A percentile compares a stretch with the other conserved stretches of the same genome.
Evolutionary conservation across 1,140 invertebrate species (phyloP).

Genomic region (Drosophila pachea): DNA sequence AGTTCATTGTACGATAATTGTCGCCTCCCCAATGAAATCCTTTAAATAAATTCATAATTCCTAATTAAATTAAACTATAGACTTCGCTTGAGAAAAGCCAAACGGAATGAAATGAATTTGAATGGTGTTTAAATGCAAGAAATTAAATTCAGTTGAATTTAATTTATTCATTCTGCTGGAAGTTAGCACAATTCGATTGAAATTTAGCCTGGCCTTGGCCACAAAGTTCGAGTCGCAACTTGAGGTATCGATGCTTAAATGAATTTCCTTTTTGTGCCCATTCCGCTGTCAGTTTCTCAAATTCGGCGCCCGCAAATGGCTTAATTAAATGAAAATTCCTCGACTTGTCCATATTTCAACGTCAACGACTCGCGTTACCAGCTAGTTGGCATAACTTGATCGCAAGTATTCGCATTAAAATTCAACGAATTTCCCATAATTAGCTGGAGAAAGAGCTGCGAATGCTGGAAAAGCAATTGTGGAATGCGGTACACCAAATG

Average conservation of each 20-base stretch:
- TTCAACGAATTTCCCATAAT: constrained; percentile 35
- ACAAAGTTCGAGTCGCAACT: too few species aligned
- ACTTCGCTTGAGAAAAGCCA: too few species aligned
- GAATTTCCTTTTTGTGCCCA: neutral
- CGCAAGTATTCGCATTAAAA: constrained; percentile 39
- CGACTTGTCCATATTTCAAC: constrained; percentile 27
- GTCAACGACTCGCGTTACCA: constrained; percentile 25
- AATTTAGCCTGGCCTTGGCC: too few species aligned
- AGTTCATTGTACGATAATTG: neutral
- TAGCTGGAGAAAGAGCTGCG: constrained; percentile 20
- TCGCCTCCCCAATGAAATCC: too few species aligned
- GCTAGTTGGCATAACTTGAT: constrained; percentile 31
- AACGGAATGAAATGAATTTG: too few species aligned
- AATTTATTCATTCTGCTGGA: too few species aligned
- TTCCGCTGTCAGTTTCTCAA: neutral
- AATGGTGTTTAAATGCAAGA: too few species aligned
- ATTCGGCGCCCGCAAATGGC: neutral
- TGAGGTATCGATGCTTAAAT: neutral
- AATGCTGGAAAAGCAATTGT: neutral
- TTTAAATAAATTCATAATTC: too few species aligned
- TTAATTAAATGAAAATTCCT: constrained; percentile 27
- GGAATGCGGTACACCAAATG: constrained; percentile 1
- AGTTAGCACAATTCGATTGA: too few species aligned
- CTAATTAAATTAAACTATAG: too few species aligned
- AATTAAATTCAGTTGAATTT: too few species aligned